These are phyloP conservation scores for Phalacrocorax brasilianus DNA, from an alignment of 2,113 vertebrate species.

Conservation along the genomic window DNA sequence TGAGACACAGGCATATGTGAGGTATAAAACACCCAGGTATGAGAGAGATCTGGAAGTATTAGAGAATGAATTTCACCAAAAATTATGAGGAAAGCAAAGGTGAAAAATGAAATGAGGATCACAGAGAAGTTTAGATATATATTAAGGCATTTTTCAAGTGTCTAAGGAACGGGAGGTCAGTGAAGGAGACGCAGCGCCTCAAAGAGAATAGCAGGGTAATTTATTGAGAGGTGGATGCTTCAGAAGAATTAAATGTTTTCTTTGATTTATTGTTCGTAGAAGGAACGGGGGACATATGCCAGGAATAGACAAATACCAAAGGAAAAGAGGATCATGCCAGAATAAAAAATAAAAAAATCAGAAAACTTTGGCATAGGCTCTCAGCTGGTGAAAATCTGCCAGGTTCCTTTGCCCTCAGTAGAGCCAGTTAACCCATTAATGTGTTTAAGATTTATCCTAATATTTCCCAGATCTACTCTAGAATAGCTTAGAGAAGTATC, in stretches of 20 bases:
- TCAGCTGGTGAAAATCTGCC: conserved; percentile 20
- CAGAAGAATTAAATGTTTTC: conserved; percentile 53
- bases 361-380: not conserved
- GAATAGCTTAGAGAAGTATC: not conserved
- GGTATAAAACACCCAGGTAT: conserved; percentile 8
- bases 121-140: conserved; percentile 53
- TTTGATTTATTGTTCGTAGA: conserved; percentile 59
- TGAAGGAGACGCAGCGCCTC: not conserved
- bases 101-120: conserved; percentile 55
- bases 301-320: conserved; percentile 6
- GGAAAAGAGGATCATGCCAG: not conserved
- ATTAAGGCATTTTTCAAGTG: conserved; percentile 54
- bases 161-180: conserved; percentile 28
- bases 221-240: conserved; percentile 2
- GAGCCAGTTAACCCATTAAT: conserved; percentile 1
- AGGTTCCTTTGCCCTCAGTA: not conserved
- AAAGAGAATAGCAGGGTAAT: conserved; percentile 30
- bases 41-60: not conserved
- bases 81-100: conserved; percentile 41
- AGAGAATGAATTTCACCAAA: conserved; percentile 48
- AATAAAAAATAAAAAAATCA: not conserved
- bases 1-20: conserved; percentile 14
- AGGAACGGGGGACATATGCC: not conserved
- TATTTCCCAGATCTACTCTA: not conserved
- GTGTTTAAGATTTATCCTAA: not conserved